Evolutionary conservation across 2,797 vertebrate genomes (phyloP).

Genomic region (Oryzias sinensis): DNA sequence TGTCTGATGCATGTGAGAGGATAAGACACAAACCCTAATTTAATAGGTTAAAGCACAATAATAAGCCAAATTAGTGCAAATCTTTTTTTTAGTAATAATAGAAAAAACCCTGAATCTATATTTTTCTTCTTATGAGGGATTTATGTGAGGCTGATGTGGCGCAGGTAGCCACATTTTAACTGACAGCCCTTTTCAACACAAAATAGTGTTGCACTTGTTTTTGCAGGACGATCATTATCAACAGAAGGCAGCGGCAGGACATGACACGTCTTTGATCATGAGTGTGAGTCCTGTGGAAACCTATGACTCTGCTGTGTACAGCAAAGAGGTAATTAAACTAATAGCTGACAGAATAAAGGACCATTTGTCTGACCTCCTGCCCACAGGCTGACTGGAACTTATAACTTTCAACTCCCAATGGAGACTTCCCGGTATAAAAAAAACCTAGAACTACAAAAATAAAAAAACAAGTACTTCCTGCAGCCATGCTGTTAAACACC

Average conservation of each 20-base stretch:
- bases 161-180: slow-evolving; percentile 20
- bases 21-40: too few relatives aligned
- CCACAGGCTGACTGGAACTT: slow-evolving; percentile 31
- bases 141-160: slow-evolving; percentile 14
- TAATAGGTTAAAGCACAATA: too few relatives aligned
- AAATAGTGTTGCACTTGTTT: slow-evolving; percentile 20
- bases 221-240: slow-evolving; percentile 41
- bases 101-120: neutral
- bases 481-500: slow-evolving; percentile 10
- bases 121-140: slow-evolving; percentile 7
- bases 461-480: slow-evolving; percentile 36
- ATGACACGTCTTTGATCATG: slow-evolving; percentile 51
- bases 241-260: slow-evolving; percentile 16
- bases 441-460: slow-evolving; percentile 14
- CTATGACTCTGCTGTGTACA: slow-evolving; percentile 20
- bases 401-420: slow-evolving; percentile 30
- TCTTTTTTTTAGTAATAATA: neutral
- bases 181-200: slow-evolving; percentile 34
- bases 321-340: slow-evolving; percentile 45
- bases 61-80: too few relatives aligned
- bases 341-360: slow-evolving; percentile 53
- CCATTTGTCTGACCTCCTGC: slow-evolving; percentile 49
- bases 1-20: too few relatives aligned
- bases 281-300: slow-evolving; percentile 16
- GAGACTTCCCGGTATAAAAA: slow-evolving; percentile 30